These are phyloP conservation scores for Sarotherodon lohbergeri DNA, from an alignment of 2,113 vertebrate genomes.

Conservation along the genomic window DNA sequence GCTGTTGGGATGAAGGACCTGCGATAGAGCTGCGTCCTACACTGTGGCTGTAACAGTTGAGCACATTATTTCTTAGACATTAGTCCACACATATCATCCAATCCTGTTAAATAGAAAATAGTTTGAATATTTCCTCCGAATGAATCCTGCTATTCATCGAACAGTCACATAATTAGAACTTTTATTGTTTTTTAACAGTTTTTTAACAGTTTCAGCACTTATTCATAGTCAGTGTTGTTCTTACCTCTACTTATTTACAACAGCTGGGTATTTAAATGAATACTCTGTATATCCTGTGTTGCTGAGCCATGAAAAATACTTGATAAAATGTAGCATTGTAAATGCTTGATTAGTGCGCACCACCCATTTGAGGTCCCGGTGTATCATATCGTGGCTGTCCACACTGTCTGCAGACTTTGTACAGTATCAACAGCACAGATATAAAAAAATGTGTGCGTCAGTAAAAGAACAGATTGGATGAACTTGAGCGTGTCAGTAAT, in stretches of 20 bases:
- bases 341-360: neutral
- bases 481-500: neutral
- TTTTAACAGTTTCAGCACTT: neutral
- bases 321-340: neutral
- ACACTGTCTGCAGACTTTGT: neutral
- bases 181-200: neutral
- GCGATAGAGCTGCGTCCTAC: neutral
- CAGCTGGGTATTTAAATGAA: neutral
- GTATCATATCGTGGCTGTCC: neutral
- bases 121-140: neutral
- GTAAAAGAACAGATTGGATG: neutral
- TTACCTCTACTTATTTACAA: neutral
- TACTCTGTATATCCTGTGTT: neutral
- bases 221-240: neutral
- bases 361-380: neutral
- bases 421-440: neutral
- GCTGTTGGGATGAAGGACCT: neutral
- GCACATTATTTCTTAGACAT: neutral
- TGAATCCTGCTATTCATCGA: neutral
- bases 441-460: neutral
- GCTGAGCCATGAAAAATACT: neutral
- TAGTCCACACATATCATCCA: neutral
- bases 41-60: neutral
- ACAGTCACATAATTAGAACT: neutral
- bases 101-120: neutral